Evolutionary conservation across 2,113 vertebrate species (phyloP), one percentile per base, ranked within the genome.

Genomic region (Zapus hudsonius): DNA sequence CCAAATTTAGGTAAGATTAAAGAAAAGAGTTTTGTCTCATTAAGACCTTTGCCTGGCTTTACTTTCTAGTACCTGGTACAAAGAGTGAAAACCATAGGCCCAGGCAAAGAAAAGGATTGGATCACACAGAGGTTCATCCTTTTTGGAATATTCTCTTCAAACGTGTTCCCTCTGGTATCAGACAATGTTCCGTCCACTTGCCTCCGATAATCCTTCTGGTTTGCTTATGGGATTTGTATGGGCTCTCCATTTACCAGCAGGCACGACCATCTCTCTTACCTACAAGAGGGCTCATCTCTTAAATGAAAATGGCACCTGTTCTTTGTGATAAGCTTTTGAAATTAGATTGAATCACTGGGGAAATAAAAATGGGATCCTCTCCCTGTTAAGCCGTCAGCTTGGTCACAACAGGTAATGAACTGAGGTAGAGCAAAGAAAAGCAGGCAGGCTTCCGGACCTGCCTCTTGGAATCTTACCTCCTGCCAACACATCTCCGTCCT

Each of bases 351-450:
- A 33, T 40, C 7, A 4, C 40, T 47, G 23, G 73, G 44, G 22
- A 74, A 20, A 55, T 25, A 20, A 87, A 40, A 8, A 22, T 5
- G 19, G 1, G 5, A 38, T 40, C 33, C 16, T n/a, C 25, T n/a
- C 55, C 70, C 0, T 2, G 11, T 38, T 17, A 13, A 27, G 36
- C 27, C 25, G 0, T 33, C 40, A 3, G 2, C 25, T 3, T 0
- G 0, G 0, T 47, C 36, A 64, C 33, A 3, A 0, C 2, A 1
- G 40, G 44, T 64, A 25, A 64, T 7, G 25, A 27, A 2, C 63
- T n/a, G 16, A 0, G n/a, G n/a, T 44, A 36, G 3, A 16, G 22
- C 5, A 33, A 19, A 42, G 63, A 44, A 0, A 8, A 2, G 7
- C 23, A 7, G 78, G 3, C 63, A 27, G 23, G 42, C 47, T 29